phyloP scores from a whole-genome alignment of 2,797 vertebrate species.

The Squalus acanthias region DNA sequence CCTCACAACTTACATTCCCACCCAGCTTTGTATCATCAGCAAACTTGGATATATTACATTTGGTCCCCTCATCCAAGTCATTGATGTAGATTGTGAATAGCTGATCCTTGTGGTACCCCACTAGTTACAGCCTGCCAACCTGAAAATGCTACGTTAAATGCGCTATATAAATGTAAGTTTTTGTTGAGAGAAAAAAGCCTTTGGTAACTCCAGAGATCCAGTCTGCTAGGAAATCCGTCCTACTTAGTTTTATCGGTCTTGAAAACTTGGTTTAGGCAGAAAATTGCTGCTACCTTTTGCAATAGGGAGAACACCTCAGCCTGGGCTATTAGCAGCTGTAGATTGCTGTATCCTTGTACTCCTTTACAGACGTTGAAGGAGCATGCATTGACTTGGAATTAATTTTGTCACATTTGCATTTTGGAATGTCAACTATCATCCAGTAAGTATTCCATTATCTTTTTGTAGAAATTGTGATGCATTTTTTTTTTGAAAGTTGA shows the following conservation, averaged over 20 bases:
- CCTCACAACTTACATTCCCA: too few species aligned
- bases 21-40: too few species aligned
- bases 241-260: not conserved
- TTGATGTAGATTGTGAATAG: too few species aligned
- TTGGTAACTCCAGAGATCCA: not conserved
- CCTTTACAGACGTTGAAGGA: not conserved
- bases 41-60: too few species aligned
- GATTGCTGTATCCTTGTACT: not conserved
- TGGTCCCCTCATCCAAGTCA: too few species aligned
- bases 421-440: not conserved
- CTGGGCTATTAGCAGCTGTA: not conserved
- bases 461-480: too few species aligned
- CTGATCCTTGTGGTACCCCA: too few species aligned
- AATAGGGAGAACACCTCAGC: not conserved
- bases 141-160: too few species aligned
- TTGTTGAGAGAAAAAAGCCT: not conserved
- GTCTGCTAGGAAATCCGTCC: too few species aligned
- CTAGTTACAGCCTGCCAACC: too few species aligned
- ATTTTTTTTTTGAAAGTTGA: not conserved
- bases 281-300: not conserved
- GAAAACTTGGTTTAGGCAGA: not conserved
- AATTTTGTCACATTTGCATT: not conserved
- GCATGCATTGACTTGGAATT: not conserved
- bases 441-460: not conserved
- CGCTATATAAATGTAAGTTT: too few species aligned